Evolutionary conservation across 30 jellyfish, hydroid and myxozoan species (phyloP).

Genomic region (Aurelia coerulea): DNA sequence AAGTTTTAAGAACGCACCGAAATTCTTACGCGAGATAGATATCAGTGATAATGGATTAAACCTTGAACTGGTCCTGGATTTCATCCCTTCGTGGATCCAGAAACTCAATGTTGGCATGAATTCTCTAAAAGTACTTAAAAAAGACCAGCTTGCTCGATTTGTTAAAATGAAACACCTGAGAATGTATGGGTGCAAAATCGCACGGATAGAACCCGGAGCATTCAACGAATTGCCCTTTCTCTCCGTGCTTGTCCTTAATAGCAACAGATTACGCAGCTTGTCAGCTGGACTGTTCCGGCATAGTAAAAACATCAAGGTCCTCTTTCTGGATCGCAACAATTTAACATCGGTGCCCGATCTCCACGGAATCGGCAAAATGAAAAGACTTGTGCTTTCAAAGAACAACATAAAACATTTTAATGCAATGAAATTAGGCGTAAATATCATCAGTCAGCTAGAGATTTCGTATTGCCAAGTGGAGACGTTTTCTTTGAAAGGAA

Average conservation of each 20-base stretch:
- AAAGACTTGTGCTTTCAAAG: neutral
- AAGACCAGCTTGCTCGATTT: slow-evolving; percentile 5
- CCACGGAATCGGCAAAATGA: neutral
- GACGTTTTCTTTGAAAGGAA: neutral
- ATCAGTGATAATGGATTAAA: neutral
- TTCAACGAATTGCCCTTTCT: neutral
- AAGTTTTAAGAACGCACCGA: neutral
- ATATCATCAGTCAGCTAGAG: neutral
- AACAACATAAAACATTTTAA: neutral
- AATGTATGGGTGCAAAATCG: slow-evolving; percentile 1
- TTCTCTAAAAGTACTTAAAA: neutral
- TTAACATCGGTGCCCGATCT: slow-evolving; percentile 5
- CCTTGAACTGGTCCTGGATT: neutral
- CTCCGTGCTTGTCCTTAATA: neutral
- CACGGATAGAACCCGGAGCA: slow-evolving; percentile 7
- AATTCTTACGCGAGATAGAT: neutral
- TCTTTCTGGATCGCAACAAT: slow-evolving; percentile 10
- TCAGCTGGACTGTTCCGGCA: slow-evolving; percentile 4
- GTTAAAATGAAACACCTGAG: neutral
- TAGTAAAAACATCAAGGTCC: neutral
- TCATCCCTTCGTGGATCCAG: slow-evolving; percentile 25
- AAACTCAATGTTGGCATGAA: slow-evolving; percentile 3
- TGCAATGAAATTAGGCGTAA: neutral
- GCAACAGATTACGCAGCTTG: neutral
- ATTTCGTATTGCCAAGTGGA: neutral